These are phyloP conservation scores for Smutsia temminckii DNA, from an alignment of 2,797 vertebrate species.

Conservation along the genomic window DNA sequence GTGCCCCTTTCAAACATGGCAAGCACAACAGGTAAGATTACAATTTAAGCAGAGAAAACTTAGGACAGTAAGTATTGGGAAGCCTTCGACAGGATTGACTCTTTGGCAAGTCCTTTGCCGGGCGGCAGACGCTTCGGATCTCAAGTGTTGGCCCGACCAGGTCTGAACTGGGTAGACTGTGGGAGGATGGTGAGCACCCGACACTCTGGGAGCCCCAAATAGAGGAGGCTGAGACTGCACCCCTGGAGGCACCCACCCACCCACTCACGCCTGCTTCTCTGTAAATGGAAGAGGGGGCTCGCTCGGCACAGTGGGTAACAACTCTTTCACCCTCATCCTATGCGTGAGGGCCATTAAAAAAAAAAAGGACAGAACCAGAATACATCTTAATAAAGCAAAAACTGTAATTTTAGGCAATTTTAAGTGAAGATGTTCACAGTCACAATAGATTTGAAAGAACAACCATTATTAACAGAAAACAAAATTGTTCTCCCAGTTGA, in stretches of 20 bases:
- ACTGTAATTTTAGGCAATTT: neutral
- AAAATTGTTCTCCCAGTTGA: neutral
- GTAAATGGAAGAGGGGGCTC: neutral
- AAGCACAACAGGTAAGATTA: neutral
- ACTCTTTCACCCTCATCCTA: neutral
- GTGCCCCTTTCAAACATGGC: neutral
- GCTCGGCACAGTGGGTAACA: neutral
- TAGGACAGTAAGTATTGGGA: neutral
- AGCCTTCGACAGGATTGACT: neutral
- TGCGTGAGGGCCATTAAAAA: neutral
- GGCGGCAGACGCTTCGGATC: neutral
- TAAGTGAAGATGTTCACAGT: neutral
- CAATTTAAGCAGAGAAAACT: neutral
- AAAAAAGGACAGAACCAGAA: no score
- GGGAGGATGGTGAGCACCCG: neutral
- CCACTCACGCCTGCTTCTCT: neutral
- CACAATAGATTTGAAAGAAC: constrained; percentile 29
- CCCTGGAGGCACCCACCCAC: neutral
- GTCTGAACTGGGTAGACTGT: neutral
- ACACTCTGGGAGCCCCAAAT: neutral
- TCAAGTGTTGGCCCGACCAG: neutral
- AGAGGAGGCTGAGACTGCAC: neutral
- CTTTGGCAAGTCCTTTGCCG: neutral
- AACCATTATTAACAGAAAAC: neutral
- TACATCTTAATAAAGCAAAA: neutral